Conservation (phyloP, 2,888 invertebrate species). For the Synergus itoensis region DNA sequence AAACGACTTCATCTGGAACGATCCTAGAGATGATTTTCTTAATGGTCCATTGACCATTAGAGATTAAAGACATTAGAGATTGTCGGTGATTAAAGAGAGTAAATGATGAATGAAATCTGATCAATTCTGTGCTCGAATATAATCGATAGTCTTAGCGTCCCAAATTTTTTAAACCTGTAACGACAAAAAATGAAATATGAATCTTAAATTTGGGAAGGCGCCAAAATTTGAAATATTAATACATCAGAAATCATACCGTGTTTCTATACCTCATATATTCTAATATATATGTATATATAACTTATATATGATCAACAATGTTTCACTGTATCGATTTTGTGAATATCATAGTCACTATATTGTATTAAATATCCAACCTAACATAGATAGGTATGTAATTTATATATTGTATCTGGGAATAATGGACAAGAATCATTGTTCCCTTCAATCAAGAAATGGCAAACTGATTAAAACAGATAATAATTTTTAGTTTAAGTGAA, state of each 20-base stretch:
- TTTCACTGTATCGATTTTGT: not conserved
- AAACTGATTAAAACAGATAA: not conserved
- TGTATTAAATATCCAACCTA: constrained; percentile 12
- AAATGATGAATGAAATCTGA: not conserved
- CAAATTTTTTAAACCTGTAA: not conserved
- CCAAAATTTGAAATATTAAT: not conserved
- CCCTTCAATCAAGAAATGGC: not conserved
- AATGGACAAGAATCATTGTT: not conserved
- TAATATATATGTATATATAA: no score
- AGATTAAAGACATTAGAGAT: constrained; percentile 16
- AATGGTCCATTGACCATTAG: constrained; percentile 7
- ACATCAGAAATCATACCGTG: no score
- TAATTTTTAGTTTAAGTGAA: no score
- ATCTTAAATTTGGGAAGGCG: constrained; percentile 7
- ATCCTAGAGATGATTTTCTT: constrained; percentile 12
- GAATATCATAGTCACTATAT: not conserved
- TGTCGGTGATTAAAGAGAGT: not conserved
- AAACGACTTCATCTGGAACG: not conserved
- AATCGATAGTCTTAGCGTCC: not conserved
- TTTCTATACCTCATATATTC: no score
- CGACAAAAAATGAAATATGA: not conserved
- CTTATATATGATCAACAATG: not conserved
- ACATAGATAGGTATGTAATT: no score
- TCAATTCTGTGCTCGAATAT: not conserved
- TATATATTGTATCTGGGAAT: no score